Conservation (phyloP, 2,888 invertebrate genomes). For the Scrobipalpa atriplicella region DNA sequence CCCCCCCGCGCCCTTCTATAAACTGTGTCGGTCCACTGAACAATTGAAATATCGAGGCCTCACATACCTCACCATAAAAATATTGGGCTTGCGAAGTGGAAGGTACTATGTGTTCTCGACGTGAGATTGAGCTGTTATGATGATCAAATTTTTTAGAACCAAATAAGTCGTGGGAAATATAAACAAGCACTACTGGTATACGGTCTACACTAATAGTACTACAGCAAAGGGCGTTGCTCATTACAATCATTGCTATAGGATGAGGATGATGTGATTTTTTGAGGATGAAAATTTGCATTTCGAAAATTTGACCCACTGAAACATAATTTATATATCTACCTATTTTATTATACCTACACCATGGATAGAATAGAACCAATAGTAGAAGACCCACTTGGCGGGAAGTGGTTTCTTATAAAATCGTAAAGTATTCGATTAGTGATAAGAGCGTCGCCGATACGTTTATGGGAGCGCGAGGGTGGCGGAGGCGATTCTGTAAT, state of each 20-base stretch:
- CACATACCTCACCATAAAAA: constrained; percentile 63
- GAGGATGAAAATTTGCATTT: no score
- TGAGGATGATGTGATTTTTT: no score
- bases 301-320: no score
- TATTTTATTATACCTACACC: no score
- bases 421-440: constrained; percentile 44
- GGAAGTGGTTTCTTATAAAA: constrained; percentile 45
- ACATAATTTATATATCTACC: no score
- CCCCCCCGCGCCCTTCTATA: constrained; percentile 68
- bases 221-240: no score
- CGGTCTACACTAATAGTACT: no score
- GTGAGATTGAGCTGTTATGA: neutral
- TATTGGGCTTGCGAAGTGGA: constrained; percentile 45
- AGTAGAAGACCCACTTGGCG: constrained; percentile 36
- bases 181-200: no score
- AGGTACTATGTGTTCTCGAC: constrained; percentile 38
- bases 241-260: no score
- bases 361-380: no score
- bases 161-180: no score
- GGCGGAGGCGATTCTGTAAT: constrained; percentile 10
- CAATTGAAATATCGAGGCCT: constrained; percentile 72
- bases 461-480: constrained; percentile 36
- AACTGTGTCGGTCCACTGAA: constrained; percentile 70
- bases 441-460: constrained; percentile 40
- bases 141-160: no score